A percentile compares a stretch with the other conserved stretches of the same genome.
Conservation (phyloP, 2,113 vertebrate genomes). For the Macrotis lagotis region DNA sequence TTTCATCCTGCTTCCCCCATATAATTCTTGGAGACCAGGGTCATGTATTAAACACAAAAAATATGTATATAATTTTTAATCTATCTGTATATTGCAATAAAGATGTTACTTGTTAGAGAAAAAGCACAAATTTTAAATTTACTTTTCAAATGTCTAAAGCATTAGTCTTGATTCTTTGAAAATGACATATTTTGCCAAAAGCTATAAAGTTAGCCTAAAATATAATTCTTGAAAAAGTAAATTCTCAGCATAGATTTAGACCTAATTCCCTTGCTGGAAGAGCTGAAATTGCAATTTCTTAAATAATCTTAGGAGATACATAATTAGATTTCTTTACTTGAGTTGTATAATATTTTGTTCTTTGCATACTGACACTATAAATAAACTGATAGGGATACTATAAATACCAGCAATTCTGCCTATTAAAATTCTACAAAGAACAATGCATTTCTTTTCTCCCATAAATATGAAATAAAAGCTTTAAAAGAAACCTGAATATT, state of each 20-base stretch:
- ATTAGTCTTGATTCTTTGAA: not conserved
- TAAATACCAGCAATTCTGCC: not conserved
- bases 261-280: not conserved
- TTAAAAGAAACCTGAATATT: slow-evolving; percentile 34
- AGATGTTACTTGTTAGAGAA: not conserved
- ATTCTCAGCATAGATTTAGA: not conserved
- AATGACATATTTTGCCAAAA: not conserved
- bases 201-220: not conserved
- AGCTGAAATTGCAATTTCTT: not conserved
- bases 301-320: not conserved
- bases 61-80: not conserved
- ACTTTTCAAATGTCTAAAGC: not conserved
- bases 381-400: not conserved
- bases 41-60: not conserved
- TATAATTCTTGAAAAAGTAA: not conserved
- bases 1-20: not conserved
- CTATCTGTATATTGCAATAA: not conserved
- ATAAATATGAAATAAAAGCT: not conserved
- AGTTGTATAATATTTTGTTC: not conserved
- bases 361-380: not conserved
- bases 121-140: not conserved
- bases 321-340: not conserved
- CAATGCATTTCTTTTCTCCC: not conserved
- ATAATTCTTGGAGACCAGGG: not conserved
- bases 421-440: slow-evolving; percentile 30